Conservation (phyloP, 2,797 vertebrate species). For the Acomys russatus region DNA sequence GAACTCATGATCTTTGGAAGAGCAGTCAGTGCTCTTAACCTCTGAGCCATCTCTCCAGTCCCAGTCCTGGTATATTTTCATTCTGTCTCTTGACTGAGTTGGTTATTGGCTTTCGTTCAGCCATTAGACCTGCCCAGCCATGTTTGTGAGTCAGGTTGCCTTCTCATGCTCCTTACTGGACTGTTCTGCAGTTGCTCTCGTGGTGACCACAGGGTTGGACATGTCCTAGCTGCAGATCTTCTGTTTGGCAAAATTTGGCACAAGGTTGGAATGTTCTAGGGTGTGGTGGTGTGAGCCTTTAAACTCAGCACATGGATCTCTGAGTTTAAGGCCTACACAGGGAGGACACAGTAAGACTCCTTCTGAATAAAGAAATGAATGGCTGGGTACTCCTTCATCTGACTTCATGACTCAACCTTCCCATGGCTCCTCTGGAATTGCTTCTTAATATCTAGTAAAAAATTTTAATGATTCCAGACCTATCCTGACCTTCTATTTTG, state of each 20-base stretch:
- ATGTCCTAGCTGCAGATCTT: not conserved
- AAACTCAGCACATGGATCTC: not conserved
- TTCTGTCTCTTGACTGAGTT: not conserved
- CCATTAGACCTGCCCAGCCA: not conserved
- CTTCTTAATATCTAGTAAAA: not conserved
- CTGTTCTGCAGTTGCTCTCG: not conserved
- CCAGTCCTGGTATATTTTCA: not conserved
- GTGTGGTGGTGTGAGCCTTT: not conserved
- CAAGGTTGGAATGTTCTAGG: not conserved
- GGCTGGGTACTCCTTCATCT: not conserved
- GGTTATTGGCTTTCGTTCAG: not conserved
- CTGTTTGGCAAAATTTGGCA: not conserved
- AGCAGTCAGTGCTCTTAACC: too few relatives aligned
- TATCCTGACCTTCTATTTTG: conserved; percentile 5
- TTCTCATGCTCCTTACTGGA: not conserved
- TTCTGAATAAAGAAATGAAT: not conserved
- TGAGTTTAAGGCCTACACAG: not conserved
- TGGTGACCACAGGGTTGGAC: not conserved
- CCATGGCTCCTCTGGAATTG: not conserved
- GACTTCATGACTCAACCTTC: not conserved
- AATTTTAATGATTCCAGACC: not conserved
- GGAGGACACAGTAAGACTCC: too few relatives aligned
- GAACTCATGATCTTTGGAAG: too few relatives aligned
- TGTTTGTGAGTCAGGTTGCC: not conserved
- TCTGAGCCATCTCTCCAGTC: too few relatives aligned